Conservation (phyloP, 2,113 vertebrate species). For the Amphilophus citrinellus region DNA sequence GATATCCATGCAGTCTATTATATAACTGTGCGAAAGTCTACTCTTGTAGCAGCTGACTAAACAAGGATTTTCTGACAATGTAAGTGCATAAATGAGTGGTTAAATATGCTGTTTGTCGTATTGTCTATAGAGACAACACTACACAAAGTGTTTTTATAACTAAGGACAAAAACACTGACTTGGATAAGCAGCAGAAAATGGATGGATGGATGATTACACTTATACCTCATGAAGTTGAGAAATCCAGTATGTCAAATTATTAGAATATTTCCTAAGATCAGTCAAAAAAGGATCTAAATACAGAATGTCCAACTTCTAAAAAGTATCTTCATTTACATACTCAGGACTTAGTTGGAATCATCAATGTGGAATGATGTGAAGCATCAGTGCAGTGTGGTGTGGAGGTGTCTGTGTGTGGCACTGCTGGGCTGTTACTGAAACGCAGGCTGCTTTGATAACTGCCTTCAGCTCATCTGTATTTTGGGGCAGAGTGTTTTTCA, state of each 20-base stretch:
- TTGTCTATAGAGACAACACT: not conserved
- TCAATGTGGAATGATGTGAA: no score
- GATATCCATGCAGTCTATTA: not conserved
- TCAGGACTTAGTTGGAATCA: not conserved
- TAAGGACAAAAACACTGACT: not conserved
- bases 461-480: no score
- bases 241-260: not conserved
- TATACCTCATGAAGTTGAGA: not conserved
- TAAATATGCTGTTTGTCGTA: not conserved
- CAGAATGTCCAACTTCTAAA: not conserved
- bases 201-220: no score
- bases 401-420: no score
- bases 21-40: not conserved
- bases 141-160: not conserved
- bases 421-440: no score
- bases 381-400: no score
- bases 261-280: not conserved
- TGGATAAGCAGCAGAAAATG: no score
- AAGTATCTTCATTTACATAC: not conserved
- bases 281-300: not conserved
- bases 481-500: no score
- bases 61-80: not conserved
- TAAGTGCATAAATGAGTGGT: not conserved
- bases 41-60: not conserved
- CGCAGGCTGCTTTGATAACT: no score